A percentile compares a stretch with the other conserved stretches of the same genome.
Evolutionary conservation across 1,140 invertebrate species (phyloP).

Genomic region (Leptopilina clavipes): DNA sequence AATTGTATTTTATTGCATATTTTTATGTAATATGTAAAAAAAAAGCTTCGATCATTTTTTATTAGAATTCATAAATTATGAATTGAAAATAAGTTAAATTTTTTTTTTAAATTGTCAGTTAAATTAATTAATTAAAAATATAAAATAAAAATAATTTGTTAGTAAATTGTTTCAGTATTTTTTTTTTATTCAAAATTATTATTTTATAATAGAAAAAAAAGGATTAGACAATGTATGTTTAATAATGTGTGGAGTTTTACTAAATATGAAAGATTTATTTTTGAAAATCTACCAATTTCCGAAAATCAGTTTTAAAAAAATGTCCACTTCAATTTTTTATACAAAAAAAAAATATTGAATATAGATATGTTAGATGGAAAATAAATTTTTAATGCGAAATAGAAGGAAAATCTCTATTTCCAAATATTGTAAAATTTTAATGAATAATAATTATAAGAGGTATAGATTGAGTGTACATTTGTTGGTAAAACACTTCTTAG

Average conservation of each 20-base stretch:
- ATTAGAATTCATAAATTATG: neutral
- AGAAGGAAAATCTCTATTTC: too few relatives aligned
- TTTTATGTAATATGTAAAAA: neutral
- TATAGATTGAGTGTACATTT: too few relatives aligned
- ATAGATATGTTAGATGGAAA: too few relatives aligned
- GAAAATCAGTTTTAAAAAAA: neutral
- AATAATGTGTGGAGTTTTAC: neutral
- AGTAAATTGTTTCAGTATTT: too few relatives aligned
- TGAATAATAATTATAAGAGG: too few relatives aligned
- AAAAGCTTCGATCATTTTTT: slow-evolving; percentile 1
- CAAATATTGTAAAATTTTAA: too few relatives aligned
- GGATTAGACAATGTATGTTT: neutral
- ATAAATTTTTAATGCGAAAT: too few relatives aligned
- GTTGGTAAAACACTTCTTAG: too few relatives aligned
- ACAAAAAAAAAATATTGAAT: neutral
- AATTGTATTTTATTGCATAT: neutral
- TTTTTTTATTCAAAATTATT: too few relatives aligned
- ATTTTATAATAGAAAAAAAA: neutral
- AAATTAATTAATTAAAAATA: too few relatives aligned
- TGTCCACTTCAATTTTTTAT: neutral
- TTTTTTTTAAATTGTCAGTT: too few relatives aligned
- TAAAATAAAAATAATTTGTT: too few relatives aligned
- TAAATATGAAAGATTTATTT: neutral
- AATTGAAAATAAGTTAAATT: neutral
- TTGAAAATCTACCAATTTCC: neutral